Conservation (phyloP, 2,113 vertebrate species). For the Azemiops feae region DNA sequence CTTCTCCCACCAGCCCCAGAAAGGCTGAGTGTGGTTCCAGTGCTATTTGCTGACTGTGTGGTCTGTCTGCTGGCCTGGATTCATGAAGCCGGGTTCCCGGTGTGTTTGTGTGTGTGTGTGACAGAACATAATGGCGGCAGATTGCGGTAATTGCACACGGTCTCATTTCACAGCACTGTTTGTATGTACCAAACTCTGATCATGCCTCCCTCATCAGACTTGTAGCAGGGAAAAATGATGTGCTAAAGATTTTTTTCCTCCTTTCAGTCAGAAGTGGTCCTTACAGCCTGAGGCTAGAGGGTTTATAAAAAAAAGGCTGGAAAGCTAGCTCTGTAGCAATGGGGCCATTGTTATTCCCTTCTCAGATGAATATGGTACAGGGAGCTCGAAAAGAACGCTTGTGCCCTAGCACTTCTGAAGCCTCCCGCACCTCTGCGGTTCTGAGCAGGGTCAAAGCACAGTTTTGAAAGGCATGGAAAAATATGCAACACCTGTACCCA, state of each 20-base stretch:
- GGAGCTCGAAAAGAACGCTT: background rate
- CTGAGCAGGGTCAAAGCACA: background rate
- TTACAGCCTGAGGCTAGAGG: conserved; percentile 29
- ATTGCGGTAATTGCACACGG: conserved; percentile 25
- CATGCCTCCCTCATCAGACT: conserved; percentile 19
- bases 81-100: background rate
- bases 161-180: conserved; percentile 29
- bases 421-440: background rate
- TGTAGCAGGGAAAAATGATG: conserved; percentile 11
- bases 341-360: conserved; percentile 20
- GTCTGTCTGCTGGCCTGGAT: conserved; percentile 9
- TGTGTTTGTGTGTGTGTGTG: background rate
- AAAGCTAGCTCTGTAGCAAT: conserved; percentile 4
- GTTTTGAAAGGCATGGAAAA: background rate
- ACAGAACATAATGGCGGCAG: conserved; percentile 19
- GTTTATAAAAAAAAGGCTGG: conserved; percentile 19
- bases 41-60: background rate
- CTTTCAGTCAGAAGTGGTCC: conserved; percentile 19
- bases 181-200: conserved; percentile 15
- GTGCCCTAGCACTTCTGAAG: background rate
- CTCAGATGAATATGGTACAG: background rate
- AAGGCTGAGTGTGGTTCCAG: background rate
- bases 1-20: background rate
- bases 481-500: background rate
- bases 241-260: conserved; percentile 30